Conservation (phyloP, 2,888 invertebrate species). For the Epirrhoe alternata region DNA sequence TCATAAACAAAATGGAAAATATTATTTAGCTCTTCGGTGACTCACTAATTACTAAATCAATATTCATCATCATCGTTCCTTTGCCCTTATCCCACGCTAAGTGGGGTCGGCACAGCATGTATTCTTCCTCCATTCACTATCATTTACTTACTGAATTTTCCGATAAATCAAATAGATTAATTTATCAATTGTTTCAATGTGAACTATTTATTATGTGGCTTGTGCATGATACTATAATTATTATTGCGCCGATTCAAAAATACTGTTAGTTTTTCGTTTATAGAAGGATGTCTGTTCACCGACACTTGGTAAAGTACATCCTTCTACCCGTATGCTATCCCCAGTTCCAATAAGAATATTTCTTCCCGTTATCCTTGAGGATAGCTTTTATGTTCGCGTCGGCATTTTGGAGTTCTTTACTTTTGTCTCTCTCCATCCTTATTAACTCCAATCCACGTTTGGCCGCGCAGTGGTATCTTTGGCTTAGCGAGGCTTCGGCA, state of each 20-base stretch:
- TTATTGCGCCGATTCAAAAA: conserved; percentile 39
- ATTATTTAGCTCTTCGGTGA: too few relatives aligned
- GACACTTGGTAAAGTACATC: conserved; percentile 80
- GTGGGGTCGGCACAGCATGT: too few relatives aligned
- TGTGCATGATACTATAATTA: conserved; percentile 4
- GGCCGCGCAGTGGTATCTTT: conserved; percentile 88
- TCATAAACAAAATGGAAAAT: too few relatives aligned
- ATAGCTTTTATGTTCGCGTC: conserved; percentile 70
- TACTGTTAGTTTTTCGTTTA: conserved; percentile 56
- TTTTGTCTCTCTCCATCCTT: conserved; percentile 82
- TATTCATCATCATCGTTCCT: too few relatives aligned
- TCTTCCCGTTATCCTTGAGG: conserved; percentile 72
- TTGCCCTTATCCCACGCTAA: too few relatives aligned
- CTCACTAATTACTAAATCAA: too few relatives aligned
- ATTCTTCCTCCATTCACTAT: too few relatives aligned
- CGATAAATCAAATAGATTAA: too few relatives aligned
- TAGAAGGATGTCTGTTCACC: conserved; percentile 80
- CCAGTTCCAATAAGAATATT: conserved; percentile 81
- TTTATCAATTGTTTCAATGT: neutral
- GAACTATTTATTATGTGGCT: neutral
- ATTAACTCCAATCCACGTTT: conserved; percentile 86
- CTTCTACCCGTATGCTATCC: conserved; percentile 85
- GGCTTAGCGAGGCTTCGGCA: conserved; percentile 88
- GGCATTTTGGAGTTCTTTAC: conserved; percentile 73
- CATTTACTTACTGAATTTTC: neutral